Evolutionary conservation across 2,113 vertebrate genomes (phyloP).

Genomic region (Ctenodactylus gundi): DNA sequence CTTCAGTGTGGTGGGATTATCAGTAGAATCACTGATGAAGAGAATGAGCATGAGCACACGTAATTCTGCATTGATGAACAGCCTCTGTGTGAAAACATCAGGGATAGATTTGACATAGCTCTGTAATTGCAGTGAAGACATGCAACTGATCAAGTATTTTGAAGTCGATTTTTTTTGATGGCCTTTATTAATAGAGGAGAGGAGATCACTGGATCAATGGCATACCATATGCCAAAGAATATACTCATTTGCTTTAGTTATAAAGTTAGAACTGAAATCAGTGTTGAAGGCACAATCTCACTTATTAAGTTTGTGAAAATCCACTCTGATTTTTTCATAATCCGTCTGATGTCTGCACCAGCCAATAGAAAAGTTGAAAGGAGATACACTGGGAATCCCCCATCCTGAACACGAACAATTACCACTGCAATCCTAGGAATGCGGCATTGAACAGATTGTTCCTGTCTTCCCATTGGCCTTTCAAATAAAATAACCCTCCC

Average conservation of each 20-base stretch:
- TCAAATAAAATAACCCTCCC: neutral
- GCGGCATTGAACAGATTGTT: neutral
- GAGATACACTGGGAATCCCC: neutral
- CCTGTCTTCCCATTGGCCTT: neutral
- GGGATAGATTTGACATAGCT: neutral
- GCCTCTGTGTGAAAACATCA: accelerated
- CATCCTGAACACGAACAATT: neutral
- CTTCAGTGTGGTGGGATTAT: neutral
- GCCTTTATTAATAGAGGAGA: neutral
- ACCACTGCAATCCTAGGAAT: neutral
- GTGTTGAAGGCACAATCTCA: neutral
- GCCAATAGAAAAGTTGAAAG: neutral
- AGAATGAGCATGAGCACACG: accelerated
- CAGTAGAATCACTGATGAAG: neutral
- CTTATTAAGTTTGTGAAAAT: neutral
- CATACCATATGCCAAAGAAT: neutral
- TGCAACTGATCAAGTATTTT: neutral
- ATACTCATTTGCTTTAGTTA: neutral
- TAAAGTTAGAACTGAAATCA: neutral
- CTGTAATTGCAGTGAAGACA: neutral
- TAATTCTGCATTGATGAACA: too few relatives aligned
- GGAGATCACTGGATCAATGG: neutral
- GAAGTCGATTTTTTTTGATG: neutral
- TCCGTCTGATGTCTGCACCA: neutral
- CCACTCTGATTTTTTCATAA: neutral